Percentiles rank a stretch among this genome's conserved stretches.
Conservation (phyloP, 2,113 vertebrate genomes). For the Gobiocypris rarus region DNA sequence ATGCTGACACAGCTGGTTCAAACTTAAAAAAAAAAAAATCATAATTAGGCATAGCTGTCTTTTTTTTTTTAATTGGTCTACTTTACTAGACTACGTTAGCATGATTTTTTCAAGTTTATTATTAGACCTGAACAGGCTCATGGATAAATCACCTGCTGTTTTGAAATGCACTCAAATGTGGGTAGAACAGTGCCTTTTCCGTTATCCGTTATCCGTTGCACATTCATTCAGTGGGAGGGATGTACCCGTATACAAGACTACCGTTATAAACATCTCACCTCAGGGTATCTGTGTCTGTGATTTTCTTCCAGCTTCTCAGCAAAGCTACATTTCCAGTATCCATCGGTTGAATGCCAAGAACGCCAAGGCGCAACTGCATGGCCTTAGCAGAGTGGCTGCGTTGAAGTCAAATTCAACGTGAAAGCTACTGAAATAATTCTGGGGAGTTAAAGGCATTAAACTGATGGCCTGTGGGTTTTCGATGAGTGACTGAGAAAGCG, state of each 20-base stretch:
- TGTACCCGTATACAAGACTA: not conserved
- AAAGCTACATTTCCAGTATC: not conserved
- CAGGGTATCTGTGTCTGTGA: not conserved
- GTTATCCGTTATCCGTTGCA: not conserved
- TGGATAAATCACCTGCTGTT: not conserved
- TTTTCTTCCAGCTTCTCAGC: constrained; percentile 2
- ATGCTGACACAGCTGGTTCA: no score
- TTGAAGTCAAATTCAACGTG: not conserved
- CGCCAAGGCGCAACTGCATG: no score
- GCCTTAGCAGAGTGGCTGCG: not conserved
- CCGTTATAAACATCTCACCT: not conserved
- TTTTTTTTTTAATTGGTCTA: no score
- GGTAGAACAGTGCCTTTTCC: not conserved
- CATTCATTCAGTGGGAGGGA: not conserved
- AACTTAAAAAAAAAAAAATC: no score
- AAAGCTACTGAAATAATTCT: not conserved
- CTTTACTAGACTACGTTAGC: not conserved
- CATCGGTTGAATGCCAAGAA: not conserved
- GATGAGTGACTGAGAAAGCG: not conserved
- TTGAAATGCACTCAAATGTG: not conserved
- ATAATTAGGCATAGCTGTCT: no score
- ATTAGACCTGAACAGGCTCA: not conserved
- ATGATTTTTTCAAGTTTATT: not conserved
- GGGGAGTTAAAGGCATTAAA: not conserved
- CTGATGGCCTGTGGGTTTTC: not conserved